Evolutionary conservation across 1,140 invertebrate genomes (phyloP).

Genomic region (Semibalanus balanoides): DNA sequence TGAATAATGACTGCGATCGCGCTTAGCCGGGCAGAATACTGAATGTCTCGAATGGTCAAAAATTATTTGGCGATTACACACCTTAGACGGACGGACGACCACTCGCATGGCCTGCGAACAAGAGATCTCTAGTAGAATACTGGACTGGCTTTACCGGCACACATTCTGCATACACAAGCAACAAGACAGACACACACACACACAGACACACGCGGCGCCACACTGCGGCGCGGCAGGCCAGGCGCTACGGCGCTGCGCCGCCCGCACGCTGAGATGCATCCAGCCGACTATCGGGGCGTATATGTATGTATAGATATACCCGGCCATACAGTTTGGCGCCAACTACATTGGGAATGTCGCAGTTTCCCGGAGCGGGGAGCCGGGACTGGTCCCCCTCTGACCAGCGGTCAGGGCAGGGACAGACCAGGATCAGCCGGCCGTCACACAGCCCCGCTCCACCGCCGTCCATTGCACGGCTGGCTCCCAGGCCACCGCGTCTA

Average conservation of each 20-base stretch:
- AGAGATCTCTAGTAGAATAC: neutral
- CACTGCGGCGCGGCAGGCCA: neutral
- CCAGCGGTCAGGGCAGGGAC: neutral
- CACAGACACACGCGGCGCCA: too few species aligned
- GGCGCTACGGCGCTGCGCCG: neutral
- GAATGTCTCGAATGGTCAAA: neutral
- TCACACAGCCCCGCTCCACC: neutral
- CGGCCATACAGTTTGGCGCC: neutral
- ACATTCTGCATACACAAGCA: neutral
- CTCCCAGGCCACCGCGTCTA: neutral
- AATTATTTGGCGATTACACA: neutral
- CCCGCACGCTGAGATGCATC: too few species aligned
- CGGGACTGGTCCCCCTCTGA: neutral
- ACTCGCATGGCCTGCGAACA: too few species aligned
- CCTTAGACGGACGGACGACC: neutral
- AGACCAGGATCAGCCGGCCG: neutral
- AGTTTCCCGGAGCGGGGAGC: too few species aligned
- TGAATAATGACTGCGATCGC: too few species aligned
- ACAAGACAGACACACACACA: neutral
- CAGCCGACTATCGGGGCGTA: neutral
- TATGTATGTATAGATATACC: neutral
- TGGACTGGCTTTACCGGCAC: neutral
- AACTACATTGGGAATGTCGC: neutral
- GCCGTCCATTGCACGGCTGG: neutral
- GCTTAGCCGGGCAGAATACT: neutral